Evolutionary conservation across 1,140 invertebrate species (phyloP).

Genomic region (Drosophila triauraria): DNA sequence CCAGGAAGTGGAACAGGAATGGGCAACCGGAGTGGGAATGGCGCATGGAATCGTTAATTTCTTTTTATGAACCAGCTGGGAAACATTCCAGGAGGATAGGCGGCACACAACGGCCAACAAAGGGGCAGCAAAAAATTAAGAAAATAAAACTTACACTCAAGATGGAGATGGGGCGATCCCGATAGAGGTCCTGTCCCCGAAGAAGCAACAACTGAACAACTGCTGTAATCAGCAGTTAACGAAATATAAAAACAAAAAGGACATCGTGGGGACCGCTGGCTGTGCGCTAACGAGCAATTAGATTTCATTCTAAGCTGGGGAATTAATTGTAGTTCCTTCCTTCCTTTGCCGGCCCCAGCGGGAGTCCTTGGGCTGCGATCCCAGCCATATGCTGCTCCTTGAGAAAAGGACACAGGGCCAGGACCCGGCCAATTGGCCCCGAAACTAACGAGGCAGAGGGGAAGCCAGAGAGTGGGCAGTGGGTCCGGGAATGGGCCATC

Average conservation of each 20-base stretch:
- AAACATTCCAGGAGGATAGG: constrained; percentile 70
- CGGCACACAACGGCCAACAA: constrained; percentile 8
- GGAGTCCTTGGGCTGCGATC: constrained; percentile 34
- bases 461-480: neutral
- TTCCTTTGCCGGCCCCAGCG: constrained; percentile 25
- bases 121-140: constrained; percentile 59
- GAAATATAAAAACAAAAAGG: constrained; percentile 83
- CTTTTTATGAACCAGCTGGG: constrained; percentile 85
- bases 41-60: constrained; percentile 80
- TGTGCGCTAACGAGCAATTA: constrained; percentile 85
- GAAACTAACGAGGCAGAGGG: neutral
- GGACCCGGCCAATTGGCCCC: constrained; percentile 66
- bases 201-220: constrained; percentile 56
- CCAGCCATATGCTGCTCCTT: constrained; percentile 66
- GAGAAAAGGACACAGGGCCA: constrained; percentile 47
- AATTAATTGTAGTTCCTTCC: constrained; percentile 77
- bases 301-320: constrained; percentile 85
- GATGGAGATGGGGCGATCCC: constrained; percentile 55
- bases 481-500: constrained; percentile 44
- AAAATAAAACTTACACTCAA: constrained; percentile 71
- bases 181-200: constrained; percentile 1
- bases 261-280: constrained; percentile 47
- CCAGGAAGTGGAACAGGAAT: neutral
- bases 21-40: constrained; percentile 10
- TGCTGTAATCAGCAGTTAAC: constrained; percentile 85